Evolutionary conservation across 2,888 invertebrate species (phyloP), one percentile per base, ranked within the genome.

Genomic region (Pterostichus niger): DNA sequence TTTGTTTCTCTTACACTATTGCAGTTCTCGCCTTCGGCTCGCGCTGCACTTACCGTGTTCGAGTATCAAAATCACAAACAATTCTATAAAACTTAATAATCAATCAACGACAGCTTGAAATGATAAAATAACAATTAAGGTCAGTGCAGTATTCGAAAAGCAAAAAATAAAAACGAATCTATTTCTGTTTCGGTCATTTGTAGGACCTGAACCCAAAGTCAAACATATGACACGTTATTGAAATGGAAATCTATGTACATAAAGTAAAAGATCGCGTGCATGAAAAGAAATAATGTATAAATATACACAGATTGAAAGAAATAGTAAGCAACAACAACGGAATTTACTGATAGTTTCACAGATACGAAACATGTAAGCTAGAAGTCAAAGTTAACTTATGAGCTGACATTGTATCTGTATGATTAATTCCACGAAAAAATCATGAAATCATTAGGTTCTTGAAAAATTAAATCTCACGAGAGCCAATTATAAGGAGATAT

Each of bases 261-360:
- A 13, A 61, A 61, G 61, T 61, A 61, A 61, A 64, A 35, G 33
- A 35, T 64, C 33, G 64, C 64, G 64, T 64, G 64, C 13, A 13
- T 0, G 31, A 4, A 64, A 35, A 35, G 64, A 33, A 64, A 64
- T 24, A 1, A 24, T 64, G 64, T 64, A 64, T 64, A 64, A 64
- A 64, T 64, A 35, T 64, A 64, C 64, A 64, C 6, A 64, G 33
- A 64, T 64, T 33, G 64, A 64, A 64, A 64, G 64, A 64, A 64
- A 64, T 5, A 33, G n/a, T 49, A 49, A 13, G n/a, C 49, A 24
- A 49, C 64, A 64, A 35, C 11, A 3, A 64, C 31, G 31, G 64
- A 64, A 64, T 35, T 64, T 13, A 31, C 64, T 35, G 64, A 64
- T 64, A 64, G 1, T 35, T 35, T 64, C 64, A n/a, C n/a, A 64